Evolutionary conservation across 2,888 invertebrate genomes (phyloP).

Genomic region (Andrena bicolor): DNA sequence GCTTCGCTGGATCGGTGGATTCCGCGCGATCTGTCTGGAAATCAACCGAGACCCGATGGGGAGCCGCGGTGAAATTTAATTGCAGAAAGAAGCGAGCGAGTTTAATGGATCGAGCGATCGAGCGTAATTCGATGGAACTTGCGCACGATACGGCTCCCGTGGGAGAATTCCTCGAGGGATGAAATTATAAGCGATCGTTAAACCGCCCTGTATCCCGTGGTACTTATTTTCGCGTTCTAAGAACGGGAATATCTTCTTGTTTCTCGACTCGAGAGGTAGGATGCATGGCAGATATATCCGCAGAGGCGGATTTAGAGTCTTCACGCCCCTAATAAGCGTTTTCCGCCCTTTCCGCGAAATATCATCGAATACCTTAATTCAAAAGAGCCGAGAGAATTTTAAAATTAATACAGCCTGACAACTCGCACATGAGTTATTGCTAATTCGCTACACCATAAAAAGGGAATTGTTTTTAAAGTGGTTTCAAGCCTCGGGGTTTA

Average conservation of each 20-base stretch:
- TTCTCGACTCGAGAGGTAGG: neutral
- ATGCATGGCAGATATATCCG: no score
- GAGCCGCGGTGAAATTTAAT: slow-evolving; percentile 10
- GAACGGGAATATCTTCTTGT: neutral
- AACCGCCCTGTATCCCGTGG: neutral
- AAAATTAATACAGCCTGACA: no score
- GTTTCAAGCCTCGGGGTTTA: no score
- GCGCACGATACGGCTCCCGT: neutral
- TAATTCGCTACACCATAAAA: no score
- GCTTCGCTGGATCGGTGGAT: slow-evolving; percentile 21
- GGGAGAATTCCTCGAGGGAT: neutral
- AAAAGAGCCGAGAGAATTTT: no score
- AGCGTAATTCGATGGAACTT: neutral
- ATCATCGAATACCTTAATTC: no score
- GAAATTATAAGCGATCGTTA: neutral
- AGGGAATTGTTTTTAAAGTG: no score
- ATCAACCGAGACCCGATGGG: neutral
- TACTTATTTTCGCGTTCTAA: neutral
- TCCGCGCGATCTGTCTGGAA: slow-evolving; percentile 3
- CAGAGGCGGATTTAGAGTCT: no score
- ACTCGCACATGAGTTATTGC: no score
- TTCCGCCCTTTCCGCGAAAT: no score
- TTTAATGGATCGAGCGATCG: slow-evolving; percentile 6
- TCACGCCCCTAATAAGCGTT: no score
- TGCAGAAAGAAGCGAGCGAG: neutral